These are phyloP conservation scores for Piscicola geometra DNA, from an alignment of 2,888 invertebrate species.

Conservation along the genomic window DNA sequence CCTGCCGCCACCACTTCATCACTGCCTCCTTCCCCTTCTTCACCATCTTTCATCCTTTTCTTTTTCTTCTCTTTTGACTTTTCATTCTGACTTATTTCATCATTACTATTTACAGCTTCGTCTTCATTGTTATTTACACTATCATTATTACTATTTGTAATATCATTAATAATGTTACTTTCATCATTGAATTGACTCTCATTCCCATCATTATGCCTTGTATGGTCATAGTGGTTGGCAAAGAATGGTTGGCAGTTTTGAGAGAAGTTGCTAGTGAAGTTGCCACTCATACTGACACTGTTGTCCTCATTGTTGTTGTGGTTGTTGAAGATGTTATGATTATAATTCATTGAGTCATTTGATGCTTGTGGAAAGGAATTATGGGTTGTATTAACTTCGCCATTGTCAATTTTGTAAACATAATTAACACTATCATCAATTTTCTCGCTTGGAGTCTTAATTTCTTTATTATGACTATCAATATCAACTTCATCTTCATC, in stretches of 20 bases:
- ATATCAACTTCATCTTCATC: not conserved
- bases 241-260: too few species aligned
- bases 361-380: too few species aligned
- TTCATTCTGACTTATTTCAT: too few species aligned
- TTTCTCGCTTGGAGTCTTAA: not conserved
- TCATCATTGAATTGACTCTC: too few species aligned
- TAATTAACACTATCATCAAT: not conserved
- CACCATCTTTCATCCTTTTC: not conserved
- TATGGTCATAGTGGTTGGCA: too few species aligned
- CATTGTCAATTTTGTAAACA: conserved; percentile 2
- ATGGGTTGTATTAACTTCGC: too few species aligned
- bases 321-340: too few species aligned
- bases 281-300: too few species aligned
- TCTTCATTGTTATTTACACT: not conserved
- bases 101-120: not conserved
- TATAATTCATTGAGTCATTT: too few species aligned
- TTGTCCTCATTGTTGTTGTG: too few species aligned
- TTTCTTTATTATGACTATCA: conserved; percentile 16
- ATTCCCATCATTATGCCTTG: too few species aligned
- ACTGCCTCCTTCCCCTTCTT: not conserved
- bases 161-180: not conserved
- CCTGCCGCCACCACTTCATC: not conserved
- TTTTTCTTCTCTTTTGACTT: conserved; percentile 13
- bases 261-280: too few species aligned
- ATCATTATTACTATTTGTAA: not conserved